Percentiles rank a stretch among this genome's conserved stretches.
Conservation (phyloP, 1,140 invertebrate species). For the Pygmarrhopalites habei region DNA sequence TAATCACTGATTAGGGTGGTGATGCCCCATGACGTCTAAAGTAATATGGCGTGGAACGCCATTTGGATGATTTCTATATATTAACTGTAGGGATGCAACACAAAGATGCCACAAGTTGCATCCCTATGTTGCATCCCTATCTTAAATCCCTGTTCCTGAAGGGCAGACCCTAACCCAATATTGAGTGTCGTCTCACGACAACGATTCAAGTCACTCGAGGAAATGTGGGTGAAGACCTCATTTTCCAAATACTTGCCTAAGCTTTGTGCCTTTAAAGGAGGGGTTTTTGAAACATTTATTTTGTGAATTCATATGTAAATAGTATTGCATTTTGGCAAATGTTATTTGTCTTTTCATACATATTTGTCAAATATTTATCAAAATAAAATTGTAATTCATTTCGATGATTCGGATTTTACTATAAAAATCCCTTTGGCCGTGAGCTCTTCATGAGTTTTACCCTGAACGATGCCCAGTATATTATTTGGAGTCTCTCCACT, state of each 20-base stretch:
- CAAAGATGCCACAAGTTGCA: too few species aligned
- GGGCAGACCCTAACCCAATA: too few species aligned
- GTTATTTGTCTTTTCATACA: not conserved
- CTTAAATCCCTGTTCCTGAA: too few species aligned
- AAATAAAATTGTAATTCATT: not conserved
- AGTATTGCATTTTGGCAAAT: not conserved
- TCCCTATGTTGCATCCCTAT: too few species aligned
- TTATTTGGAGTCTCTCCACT: not conserved
- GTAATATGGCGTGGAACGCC: too few species aligned
- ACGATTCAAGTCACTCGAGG: constrained; percentile 5
- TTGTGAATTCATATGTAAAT: too few species aligned
- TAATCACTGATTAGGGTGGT: too few species aligned
- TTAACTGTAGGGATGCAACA: too few species aligned
- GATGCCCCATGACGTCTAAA: too few species aligned
- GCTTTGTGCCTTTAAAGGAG: not conserved
- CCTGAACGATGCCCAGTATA: not conserved
- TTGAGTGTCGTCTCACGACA: not conserved
- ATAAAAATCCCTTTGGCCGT: not conserved
- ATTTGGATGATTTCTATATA: too few species aligned
- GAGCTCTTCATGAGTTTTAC: not conserved
- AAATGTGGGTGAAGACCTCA: constrained; percentile 3
- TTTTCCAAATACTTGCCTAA: not conserved
- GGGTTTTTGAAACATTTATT: not conserved
- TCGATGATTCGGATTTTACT: not conserved
- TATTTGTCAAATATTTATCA: not conserved